Base-by-base conservation (phyloP, 2,797 vertebrate genomes). In the Taenioides sp. region DNA sequence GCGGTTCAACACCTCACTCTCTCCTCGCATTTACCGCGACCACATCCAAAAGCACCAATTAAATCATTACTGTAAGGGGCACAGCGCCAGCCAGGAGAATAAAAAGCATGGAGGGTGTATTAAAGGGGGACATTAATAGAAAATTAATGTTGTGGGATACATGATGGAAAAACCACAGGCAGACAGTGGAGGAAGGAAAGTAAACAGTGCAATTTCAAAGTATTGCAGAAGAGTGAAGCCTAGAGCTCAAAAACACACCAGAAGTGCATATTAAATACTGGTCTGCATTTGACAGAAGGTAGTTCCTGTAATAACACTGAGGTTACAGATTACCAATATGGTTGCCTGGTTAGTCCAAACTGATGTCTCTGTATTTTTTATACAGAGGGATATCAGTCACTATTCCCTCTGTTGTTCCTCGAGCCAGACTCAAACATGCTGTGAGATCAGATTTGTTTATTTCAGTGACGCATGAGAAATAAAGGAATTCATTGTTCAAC, bases 31-130 rank as follows among this genome's bases (percentile, higher is more conserved):
- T 80, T 83, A 75, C 69, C 79, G 78, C 79, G 80, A 69, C 72
- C 77, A 86, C 81, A 84, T 87, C 66, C 82, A 84, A 92, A 86
- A 88, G 68, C 75, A 76, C 84, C 82, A 86, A 89, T 93, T 89
- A 92, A 89, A 88, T 69, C 83, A 85, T 91, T 86, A 87, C 72
- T 86, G 71, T 78, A 69, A 85, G 52, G 65, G 68, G 74, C 72
- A 79, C 72, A 74, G 72, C 69, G 50, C 58, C 67, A 67, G 67
- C 34, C 47, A 72, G 69, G 43, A 81, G 75, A 65, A 73, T 63
- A 50, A 75, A 72, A 69, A 63, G 76, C 60, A 80, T 16, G 66
- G 61, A 59, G 71, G 74, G 60, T 65, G 58, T 73, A 82, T 86
- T 67, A 87, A 85, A 89, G 76, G 67, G 77, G 63, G 65, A 80